A percentile compares a stretch with the other conserved stretches of the same genome.
These are phyloP conservation scores for Micrasema minimum DNA, from an alignment of 1,140 invertebrate species.

Conservation along the genomic window DNA sequence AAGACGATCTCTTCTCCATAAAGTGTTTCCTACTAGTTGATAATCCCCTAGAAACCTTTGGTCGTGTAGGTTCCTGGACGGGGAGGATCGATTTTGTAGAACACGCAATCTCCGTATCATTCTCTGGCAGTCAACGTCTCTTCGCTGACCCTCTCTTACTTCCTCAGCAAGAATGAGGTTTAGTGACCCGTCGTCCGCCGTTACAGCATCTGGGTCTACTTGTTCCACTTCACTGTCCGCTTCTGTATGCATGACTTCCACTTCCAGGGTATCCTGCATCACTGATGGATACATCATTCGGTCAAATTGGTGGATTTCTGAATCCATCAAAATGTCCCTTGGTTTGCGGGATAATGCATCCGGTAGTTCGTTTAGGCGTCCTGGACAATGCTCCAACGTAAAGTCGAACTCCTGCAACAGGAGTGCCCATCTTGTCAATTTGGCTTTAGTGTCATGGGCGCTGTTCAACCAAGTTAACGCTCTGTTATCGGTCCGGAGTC, in stretches of 20 bases:
- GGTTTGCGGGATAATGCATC: conserved; percentile 7
- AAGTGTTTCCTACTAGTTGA: neutral
- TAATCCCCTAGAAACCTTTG: neutral
- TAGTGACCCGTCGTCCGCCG: neutral
- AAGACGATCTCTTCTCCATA: neutral
- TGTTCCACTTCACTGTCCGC: neutral
- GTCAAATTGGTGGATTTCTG: neutral
- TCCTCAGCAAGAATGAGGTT: neutral
- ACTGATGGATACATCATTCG: neutral
- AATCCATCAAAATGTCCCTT: neutral
- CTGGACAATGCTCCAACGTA: conserved; percentile 11
- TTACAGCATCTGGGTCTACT: neutral
- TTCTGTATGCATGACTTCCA: neutral
- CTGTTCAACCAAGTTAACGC: conserved; percentile 3
- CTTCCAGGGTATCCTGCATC: neutral
- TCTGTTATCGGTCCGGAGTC: neutral
- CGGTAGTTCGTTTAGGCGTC: conserved; percentile 12
- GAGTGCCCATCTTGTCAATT: conserved; percentile 17
- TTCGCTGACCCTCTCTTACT: neutral
- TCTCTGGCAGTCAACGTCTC: neutral
- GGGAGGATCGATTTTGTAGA: neutral
- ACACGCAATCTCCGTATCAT: neutral
- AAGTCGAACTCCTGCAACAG: conserved; percentile 27
- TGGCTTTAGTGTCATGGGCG: neutral
- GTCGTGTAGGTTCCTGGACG: neutral